Base-by-base conservation (phyloP, 2,797 vertebrate genomes). In the Manis crassicaudata region DNA sequence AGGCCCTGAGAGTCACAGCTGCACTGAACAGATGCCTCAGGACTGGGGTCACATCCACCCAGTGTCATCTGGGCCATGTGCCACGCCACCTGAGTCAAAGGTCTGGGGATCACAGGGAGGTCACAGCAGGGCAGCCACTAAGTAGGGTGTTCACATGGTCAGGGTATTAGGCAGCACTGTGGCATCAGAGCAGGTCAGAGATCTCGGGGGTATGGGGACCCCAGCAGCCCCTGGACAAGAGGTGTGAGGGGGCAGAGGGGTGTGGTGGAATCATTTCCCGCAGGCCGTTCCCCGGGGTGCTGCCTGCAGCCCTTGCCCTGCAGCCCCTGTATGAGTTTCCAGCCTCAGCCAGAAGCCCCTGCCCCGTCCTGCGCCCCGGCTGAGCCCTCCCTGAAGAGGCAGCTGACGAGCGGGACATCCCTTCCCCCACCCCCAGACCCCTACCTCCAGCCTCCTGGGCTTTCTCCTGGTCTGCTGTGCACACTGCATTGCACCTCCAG, bases 401-500 rank as follows among this genome's bases (percentile, higher is more conserved):
- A 67, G 77, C 67, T 54, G 21, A 11, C 90, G 58, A 86, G 27
- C 35, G 18, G 3, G 18, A 6, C 29, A 70, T 63, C 25, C 73
- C 29, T 72, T 83, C 77, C 27, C 29, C 50, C 7, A 23, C 35
- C 20, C 37, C 12, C 29, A 43, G 68, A 84, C 65, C n/a, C 88
- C 92, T 60, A 70, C 40, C 25, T 58, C 58, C 17, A 23, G 10
- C 18, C 10, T 67, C 60, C 60, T 3, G 46, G 43, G 16, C 32
- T 82, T 99, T 98, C 87, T 98, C 99, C 98, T 99, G 95, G 98
- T 99, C 0, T 99, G 97, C 75, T 97, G 95, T 32, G 99, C 99
- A 92, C 98, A 92, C 0, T 96, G 73, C 2, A 99, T 98, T 68
- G 99, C 98, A 20, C 98, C 97, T 91, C 85, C 98, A 90, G 98